Conservation (phyloP, 2,888 invertebrate genomes). For the Lasioglossum calceatum region DNA sequence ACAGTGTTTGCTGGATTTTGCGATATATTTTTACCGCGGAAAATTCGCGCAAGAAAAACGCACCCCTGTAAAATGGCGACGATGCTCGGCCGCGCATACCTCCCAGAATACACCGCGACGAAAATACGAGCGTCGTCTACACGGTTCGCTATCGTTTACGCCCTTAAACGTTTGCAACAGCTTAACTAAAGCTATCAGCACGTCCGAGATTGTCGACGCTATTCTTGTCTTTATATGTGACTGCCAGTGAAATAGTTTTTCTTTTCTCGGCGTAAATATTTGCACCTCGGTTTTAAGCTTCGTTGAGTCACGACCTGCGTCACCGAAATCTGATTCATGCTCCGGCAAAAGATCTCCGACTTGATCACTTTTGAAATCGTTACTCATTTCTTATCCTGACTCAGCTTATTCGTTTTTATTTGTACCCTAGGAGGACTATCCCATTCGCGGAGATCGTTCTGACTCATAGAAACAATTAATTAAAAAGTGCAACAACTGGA, state of each 20-base stretch:
- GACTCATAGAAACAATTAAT: background rate
- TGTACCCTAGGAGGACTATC: background rate
- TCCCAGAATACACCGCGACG: slow-evolving; percentile 78
- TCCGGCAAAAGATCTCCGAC: too few relatives aligned
- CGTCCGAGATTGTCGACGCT: background rate
- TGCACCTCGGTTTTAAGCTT: background rate
- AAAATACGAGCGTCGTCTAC: slow-evolving; percentile 73
- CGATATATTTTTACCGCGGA: slow-evolving; percentile 10
- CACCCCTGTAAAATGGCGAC: slow-evolving; percentile 55
- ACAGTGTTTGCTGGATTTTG: background rate
- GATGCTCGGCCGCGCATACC: slow-evolving; percentile 67
- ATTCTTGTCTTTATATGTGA: slow-evolving; percentile 5
- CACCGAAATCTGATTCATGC: slow-evolving; percentile 5
- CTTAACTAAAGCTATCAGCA: slow-evolving; percentile 19
- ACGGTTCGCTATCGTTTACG: slow-evolving; percentile 55
- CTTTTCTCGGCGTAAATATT: slow-evolving; percentile 6
- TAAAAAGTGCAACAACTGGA: background rate
- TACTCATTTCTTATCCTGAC: background rate
- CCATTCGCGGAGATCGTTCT: background rate
- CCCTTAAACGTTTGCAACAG: slow-evolving; percentile 59
- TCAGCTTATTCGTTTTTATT: background rate
- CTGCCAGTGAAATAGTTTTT: background rate
- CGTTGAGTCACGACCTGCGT: slow-evolving; percentile 3
- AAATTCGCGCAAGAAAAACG: slow-evolving; percentile 63
- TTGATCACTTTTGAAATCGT: background rate